Base-by-base conservation (phyloP, 2,797 vertebrate species). In the Poecilia gillii region DNA sequence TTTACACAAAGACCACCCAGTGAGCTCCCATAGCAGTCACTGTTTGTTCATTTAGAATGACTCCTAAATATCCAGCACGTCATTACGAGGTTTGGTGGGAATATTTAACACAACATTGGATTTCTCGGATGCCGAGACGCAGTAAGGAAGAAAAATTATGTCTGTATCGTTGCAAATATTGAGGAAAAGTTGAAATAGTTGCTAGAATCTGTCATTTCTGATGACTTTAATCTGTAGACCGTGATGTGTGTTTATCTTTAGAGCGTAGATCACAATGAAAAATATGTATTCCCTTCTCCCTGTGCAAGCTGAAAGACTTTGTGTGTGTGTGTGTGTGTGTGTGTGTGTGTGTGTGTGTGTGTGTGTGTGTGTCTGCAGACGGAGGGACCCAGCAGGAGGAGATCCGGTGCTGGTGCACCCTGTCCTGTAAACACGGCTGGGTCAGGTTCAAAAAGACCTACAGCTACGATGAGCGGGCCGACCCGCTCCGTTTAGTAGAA, bases 1-100 rank as follows among this genome's bases (percentile, higher is more conserved):
- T 94, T 93, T 91, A 92, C 77, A 79, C 62, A 77, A 77, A 88
- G 91, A 91, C 93, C 94, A 94, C 92, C 91, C 91, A 92, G 77
- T 5, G 43, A n/a, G 81, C 81, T 77, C 66, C 73, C 75, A 87
- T 84, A 92, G 92, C 85, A 92, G 87, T 82, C 84, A 78, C 51
- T 74, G 85, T 88, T 90, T 84, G 81, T 85, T 81, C 85, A 81
- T 84, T 80, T 76, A 80, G 90, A 91, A 87, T 1, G 74, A 72
- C 76, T 82, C 74, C 72, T 74, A 82, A 85, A 89, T 82, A 91
- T 81, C 74, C 51, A 83, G 64, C 62, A 71, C 59, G 77, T 78
- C 82, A 11, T 76, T 75, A 72, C n/a, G 84, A 80, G 81, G 73
- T 74, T 81, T 64, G 77, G 75, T 81, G 73, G 73, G 81, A 86